These are phyloP conservation scores for Sardina pilchardus DNA, from an alignment of 2,113 vertebrate species.

Conservation along the genomic window DNA sequence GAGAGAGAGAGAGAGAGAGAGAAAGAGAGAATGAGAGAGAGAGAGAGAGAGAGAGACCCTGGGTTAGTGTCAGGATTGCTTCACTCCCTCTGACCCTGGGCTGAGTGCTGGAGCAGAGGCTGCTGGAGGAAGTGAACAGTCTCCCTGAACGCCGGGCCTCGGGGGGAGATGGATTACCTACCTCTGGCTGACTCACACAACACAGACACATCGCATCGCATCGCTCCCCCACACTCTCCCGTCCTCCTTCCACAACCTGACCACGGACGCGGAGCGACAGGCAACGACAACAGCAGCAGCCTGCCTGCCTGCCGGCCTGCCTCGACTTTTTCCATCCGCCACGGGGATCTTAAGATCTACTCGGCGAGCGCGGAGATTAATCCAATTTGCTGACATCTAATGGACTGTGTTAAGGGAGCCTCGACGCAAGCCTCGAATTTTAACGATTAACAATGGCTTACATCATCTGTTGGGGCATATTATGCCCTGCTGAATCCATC, in stretches of 20 bases:
- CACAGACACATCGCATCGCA: background rate
- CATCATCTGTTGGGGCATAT: constrained; percentile 29
- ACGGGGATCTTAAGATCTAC: constrained; percentile 24
- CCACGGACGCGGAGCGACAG: background rate
- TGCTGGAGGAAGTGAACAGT: background rate
- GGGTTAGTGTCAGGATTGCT: background rate
- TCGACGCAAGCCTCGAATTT: constrained; percentile 17
- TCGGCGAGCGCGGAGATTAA: background rate
- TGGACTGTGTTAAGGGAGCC: constrained; percentile 21
- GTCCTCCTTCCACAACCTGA: background rate
- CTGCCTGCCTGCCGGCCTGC: background rate
- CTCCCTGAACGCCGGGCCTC: background rate
- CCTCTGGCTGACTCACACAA: constrained; percentile 10
- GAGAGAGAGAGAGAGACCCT: background rate
- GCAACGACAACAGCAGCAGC: constrained; percentile 21
- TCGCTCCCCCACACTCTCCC: background rate
- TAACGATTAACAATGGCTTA: constrained; percentile 33
- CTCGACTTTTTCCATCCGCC: constrained; percentile 28
- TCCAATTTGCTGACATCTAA: constrained; percentile 35
- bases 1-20: background rate
- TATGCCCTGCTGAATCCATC: constrained; percentile 6
- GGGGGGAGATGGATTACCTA: constrained; percentile 6
- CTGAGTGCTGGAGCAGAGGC: background rate
- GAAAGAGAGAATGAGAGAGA: background rate
- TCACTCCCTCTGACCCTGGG: background rate